Conservation (phyloP, 2,113 vertebrate species). For the Nanger granti region DNA sequence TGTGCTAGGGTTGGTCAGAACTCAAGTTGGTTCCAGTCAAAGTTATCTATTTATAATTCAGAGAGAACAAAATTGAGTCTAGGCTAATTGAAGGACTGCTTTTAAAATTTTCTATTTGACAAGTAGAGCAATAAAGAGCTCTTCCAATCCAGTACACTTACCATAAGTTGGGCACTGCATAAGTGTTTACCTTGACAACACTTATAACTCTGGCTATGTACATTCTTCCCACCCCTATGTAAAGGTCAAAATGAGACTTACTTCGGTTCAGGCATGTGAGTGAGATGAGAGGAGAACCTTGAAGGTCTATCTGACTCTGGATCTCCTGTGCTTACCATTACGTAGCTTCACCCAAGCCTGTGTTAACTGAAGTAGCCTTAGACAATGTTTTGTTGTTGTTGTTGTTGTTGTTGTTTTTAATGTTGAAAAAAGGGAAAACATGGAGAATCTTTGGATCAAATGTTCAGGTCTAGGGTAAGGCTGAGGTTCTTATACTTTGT, state of each 20-base stretch:
- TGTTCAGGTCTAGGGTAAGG: neutral
- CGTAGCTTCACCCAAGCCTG: neutral
- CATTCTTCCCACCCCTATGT: neutral
- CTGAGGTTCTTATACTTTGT: neutral
- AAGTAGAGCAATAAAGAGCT: neutral
- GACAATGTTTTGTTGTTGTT: neutral
- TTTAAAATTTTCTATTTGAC: neutral
- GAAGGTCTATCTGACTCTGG: neutral
- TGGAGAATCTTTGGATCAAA: neutral
- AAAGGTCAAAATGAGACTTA: neutral
- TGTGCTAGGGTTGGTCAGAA: rapidly evolving
- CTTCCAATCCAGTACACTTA: neutral
- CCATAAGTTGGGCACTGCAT: neutral
- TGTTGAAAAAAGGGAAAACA: neutral
- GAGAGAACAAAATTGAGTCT: neutral
- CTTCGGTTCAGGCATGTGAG: neutral
- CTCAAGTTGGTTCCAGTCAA: neutral
- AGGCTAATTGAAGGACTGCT: neutral
- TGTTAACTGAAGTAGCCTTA: neutral
- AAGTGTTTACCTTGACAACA: neutral
- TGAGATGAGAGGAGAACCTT: neutral
- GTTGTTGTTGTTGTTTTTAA: neutral
- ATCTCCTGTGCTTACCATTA: neutral
- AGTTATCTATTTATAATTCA: neutral
- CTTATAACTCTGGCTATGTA: rapidly evolving